phyloP scores from a whole-genome alignment of 2,888 invertebrate genomes.

The Yponomeuta cagnagella region DNA sequence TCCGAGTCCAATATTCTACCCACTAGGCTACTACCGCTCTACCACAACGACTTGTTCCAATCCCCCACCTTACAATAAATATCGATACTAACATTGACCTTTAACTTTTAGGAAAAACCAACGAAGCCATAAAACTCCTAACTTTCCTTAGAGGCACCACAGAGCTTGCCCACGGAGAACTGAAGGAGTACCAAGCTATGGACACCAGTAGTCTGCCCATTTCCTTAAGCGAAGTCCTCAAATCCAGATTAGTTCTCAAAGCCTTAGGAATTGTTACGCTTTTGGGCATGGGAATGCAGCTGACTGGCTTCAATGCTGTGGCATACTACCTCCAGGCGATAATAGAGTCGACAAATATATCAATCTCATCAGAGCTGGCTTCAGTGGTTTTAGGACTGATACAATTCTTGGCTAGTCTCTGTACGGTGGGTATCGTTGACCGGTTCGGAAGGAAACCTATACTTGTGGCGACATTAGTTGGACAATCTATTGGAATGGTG shows the following conservation, averaged over 20 bases:
- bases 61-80: too few relatives aligned
- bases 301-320: constrained; percentile 44
- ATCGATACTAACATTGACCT: too few relatives aligned
- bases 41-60: too few relatives aligned
- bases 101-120: constrained; percentile 21
- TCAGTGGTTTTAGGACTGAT: constrained; percentile 47
- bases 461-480: constrained; percentile 29
- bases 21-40: too few relatives aligned
- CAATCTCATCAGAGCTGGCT: constrained; percentile 38
- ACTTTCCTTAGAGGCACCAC: constrained; percentile 20
- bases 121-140: constrained; percentile 22
- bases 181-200: constrained; percentile 19
- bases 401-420: constrained; percentile 42
- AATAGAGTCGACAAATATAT: constrained; percentile 43
- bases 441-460: constrained; percentile 37
- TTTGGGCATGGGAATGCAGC: constrained; percentile 29
- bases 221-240: constrained; percentile 25
- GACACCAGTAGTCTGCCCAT: constrained; percentile 16
- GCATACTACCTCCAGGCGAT: constrained; percentile 50
- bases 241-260: constrained; percentile 32
- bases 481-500: constrained; percentile 39
- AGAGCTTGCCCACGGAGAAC: constrained; percentile 20
- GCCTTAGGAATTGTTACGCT: constrained; percentile 29
- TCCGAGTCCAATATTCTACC: too few relatives aligned
- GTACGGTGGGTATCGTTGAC: constrained; percentile 36